Percentiles rank a stretch among this genome's conserved stretches.
Conservation (phyloP, 2,888 invertebrate genomes). For the Synanthedon formicaeformis region DNA sequence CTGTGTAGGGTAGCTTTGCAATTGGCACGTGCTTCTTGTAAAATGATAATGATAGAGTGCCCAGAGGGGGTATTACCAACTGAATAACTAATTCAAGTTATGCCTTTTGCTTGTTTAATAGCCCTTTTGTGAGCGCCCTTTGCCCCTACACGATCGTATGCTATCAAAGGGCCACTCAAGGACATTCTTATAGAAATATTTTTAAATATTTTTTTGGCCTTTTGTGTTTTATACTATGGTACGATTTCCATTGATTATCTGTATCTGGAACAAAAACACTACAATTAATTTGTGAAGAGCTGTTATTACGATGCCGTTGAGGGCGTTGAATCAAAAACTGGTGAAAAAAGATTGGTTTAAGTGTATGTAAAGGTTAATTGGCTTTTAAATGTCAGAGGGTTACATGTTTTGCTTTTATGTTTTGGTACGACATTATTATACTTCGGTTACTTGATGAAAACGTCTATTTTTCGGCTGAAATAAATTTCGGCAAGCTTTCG, state of each 20-base stretch:
- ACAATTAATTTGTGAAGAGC: slow-evolving; percentile 5
- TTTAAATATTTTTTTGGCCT: slow-evolving; percentile 10
- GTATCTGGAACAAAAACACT: slow-evolving; percentile 3
- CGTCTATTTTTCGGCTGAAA: too few relatives aligned
- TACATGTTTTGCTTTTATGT: slow-evolving; percentile 4
- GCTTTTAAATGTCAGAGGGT: slow-evolving; percentile 20
- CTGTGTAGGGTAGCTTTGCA: slow-evolving; percentile 39
- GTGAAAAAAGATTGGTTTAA: slow-evolving; percentile 18
- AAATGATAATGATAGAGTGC: slow-evolving; percentile 67
- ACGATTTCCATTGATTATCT: slow-evolving; percentile 4
- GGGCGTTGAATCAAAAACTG: slow-evolving; percentile 10
- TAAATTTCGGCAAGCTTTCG: too few relatives aligned
- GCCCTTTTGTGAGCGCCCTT: slow-evolving; percentile 52
- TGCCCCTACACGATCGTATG: slow-evolving; percentile 20
- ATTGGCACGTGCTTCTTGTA: slow-evolving; percentile 58
- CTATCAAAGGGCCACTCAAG: slow-evolving; percentile 29
- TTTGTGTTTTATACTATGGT: neutral
- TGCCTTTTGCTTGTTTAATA: slow-evolving; percentile 50
- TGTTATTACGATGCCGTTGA: neutral
- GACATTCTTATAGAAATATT: slow-evolving; percentile 44
- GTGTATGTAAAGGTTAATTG: slow-evolving; percentile 21
- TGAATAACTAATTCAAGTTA: slow-evolving; percentile 68
- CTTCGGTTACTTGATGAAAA: too few relatives aligned
- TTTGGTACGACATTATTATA: too few relatives aligned
- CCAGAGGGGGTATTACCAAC: slow-evolving; percentile 60